Evolutionary conservation across 2,888 invertebrate species (phyloP), one percentile per base, ranked within the genome.

Genomic region (Halictus ligatus): DNA sequence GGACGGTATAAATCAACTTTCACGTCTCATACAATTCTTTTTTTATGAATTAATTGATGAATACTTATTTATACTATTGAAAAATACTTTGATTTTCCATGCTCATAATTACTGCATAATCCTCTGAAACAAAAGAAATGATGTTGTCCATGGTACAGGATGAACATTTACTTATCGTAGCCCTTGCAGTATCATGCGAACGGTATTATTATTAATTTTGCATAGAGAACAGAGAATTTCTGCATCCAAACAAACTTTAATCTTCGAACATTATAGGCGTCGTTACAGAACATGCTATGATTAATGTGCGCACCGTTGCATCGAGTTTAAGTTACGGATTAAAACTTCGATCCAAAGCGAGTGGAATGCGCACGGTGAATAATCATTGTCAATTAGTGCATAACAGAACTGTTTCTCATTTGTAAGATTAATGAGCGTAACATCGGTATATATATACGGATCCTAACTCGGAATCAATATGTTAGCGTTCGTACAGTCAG

Each of bases 351-450:
- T 25, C 18, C 25, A 18, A 54, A 72, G 71, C 78, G 60, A 78
- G 64, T 75, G 72, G 58, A 73, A 73, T 67, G 29, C 75, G 43
- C 46, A 8, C 69, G 73, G 81, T 83, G 78, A 85, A 80, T 82
- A 79, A 77, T 74, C 74, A 80, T 76, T 85, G 76, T 64, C 54
- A 75, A 78, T 82, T 74, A 78, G 71, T 78, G 60, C 15, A 64
- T 75, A 82, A 78, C 84, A 50, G 69, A 75, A 54, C 75, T 71
- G 75, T 71, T 71, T 78, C 75, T 40, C 71, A 60, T 75, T 54
- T 78, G 29, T 46, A 78, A 72, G 75, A 84, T 84, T 84, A 78
- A 84, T 75, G 83, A 75, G 35, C 6, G 58, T 29, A 58, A 74
- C 43, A 77, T 74, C 15, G 29, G 58, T 29, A 46, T 50, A 64